phyloP scores from a whole-genome alignment of 2,113 vertebrate genomes.

The Eretmochelys imbricata region DNA sequence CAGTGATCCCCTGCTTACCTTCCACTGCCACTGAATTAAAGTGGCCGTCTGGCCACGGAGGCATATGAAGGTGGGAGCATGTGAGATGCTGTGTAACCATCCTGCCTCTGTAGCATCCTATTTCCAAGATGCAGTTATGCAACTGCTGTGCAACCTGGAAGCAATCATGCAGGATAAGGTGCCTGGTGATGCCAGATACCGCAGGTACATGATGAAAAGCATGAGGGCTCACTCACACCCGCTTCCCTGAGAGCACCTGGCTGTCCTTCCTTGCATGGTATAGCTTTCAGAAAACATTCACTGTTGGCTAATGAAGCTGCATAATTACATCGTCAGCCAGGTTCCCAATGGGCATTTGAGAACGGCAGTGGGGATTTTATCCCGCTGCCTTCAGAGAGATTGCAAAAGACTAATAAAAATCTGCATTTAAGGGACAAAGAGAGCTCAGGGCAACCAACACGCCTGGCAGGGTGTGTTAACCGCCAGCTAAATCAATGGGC shows the following conservation, averaged over 20 bases:
- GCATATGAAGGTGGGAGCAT: not conserved
- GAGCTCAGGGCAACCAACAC: not conserved
- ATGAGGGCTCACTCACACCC: not conserved
- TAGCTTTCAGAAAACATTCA: not conserved
- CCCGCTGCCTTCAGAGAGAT: not conserved
- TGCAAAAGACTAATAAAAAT: not conserved
- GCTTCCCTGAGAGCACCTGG: not conserved
- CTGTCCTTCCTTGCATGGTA: not conserved
- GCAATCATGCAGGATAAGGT: not conserved
- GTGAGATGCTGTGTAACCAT: not conserved
- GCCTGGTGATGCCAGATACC: no score
- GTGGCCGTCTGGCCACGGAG: not conserved
- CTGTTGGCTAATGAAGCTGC: not conserved
- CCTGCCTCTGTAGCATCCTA: not conserved
- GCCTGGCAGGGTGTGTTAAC: not conserved
- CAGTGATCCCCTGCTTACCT: not conserved
- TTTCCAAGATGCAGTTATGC: not conserved
- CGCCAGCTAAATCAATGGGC: not conserved
- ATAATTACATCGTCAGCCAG: not conserved
- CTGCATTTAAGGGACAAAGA: not conserved
- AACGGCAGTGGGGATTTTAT: not conserved
- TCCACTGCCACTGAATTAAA: not conserved
- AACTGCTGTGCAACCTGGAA: not conserved
- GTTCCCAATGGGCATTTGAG: not conserved
- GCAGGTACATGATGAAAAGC: not conserved